Percentiles rank a stretch among this genome's conserved stretches.
Conservation (phyloP, 2,797 vertebrate species). For the Poecilia wingei region DNA sequence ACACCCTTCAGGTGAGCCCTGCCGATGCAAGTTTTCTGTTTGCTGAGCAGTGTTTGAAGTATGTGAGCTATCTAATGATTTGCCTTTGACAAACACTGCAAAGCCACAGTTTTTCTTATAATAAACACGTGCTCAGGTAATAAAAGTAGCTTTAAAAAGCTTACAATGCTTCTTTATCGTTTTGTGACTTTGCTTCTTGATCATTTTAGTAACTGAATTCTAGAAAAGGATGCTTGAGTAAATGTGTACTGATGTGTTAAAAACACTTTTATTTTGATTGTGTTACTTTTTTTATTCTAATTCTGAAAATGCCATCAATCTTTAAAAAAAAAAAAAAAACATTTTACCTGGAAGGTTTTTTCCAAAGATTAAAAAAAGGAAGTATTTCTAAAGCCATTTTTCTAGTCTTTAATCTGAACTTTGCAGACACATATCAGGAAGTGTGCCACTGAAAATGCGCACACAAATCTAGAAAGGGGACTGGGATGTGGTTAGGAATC, state of each 20-base stretch:
- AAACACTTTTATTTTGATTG: background rate
- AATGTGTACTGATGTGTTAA: background rate
- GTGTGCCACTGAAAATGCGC: background rate
- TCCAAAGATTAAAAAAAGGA: too few species aligned
- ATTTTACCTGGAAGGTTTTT: too few species aligned
- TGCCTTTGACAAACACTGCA: background rate
- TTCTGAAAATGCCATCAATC: background rate
- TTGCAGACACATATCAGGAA: background rate
- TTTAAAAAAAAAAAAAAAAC: too few species aligned
- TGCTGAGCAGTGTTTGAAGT: background rate
- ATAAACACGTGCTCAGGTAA: background rate
- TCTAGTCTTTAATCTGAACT: background rate
- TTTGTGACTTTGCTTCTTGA: background rate
- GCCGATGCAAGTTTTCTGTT: background rate
- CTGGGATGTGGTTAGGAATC: background rate
- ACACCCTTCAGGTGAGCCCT: constrained; percentile 90
- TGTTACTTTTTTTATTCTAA: background rate
- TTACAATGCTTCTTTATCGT: background rate
- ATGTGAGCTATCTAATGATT: background rate
- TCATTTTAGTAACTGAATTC: background rate
- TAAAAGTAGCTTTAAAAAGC: background rate
- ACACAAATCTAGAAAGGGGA: background rate
- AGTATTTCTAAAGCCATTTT: background rate
- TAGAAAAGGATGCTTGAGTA: background rate
- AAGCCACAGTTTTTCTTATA: constrained; percentile 6